Evolutionary conservation across 2,797 vertebrate genomes (phyloP).

Genomic region (Phaenicophaeus curvirostris): DNA sequence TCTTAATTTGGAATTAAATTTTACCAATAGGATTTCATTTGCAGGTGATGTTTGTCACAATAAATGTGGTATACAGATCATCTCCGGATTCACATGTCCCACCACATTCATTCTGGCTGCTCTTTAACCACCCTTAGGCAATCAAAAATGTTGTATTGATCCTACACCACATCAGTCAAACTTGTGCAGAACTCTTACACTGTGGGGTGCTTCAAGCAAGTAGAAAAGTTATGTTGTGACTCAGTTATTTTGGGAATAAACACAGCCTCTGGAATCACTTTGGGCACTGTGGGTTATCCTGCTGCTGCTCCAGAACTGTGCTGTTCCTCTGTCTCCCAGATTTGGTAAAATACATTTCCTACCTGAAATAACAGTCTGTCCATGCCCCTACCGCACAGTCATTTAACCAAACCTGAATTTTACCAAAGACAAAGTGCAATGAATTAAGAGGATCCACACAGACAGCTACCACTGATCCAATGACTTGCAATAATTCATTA

Average conservation of each 20-base stretch:
- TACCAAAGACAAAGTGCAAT: background rate
- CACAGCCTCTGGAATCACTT: background rate
- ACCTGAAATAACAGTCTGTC: background rate
- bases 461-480: background rate
- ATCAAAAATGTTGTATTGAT: background rate
- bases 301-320: background rate
- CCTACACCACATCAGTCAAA: background rate
- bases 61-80: background rate
- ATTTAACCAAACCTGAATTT: background rate
- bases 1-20: background rate
- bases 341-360: background rate
- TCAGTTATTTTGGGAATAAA: background rate
- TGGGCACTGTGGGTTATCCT: background rate
- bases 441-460: background rate
- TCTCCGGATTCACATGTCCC: rapidly evolving
- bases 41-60: background rate
- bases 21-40: background rate
- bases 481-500: background rate
- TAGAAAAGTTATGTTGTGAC: background rate
- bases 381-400: background rate
- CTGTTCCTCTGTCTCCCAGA: background rate
- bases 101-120: background rate
- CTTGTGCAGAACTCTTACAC: background rate
- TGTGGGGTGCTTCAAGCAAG: background rate
- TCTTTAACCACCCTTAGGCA: background rate